phyloP scores from a whole-genome alignment of 2,113 vertebrate genomes.

The Rostratula benghalensis region DNA sequence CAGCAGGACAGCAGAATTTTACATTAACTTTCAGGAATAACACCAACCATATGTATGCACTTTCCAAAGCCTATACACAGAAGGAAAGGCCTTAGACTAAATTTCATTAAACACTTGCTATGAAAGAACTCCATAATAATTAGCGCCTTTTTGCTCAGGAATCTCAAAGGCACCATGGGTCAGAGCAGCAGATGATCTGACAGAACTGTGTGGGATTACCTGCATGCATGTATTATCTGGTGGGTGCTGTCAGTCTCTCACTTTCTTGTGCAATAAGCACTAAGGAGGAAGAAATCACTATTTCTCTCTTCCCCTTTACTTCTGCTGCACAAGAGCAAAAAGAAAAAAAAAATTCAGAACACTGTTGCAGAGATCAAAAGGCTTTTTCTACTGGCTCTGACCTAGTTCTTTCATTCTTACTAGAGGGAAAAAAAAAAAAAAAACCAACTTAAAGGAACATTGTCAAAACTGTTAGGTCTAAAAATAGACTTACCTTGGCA shows the following conservation, averaged over 20 bases:
- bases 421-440: slow-evolving; percentile 34
- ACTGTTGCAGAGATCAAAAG: slow-evolving; percentile 65
- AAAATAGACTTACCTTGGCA: slow-evolving; percentile 67
- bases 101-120: neutral
- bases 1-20: neutral
- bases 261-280: neutral
- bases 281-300: neutral
- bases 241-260: neutral
- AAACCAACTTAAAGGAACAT: slow-evolving; percentile 57
- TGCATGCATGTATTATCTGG: neutral
- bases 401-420: slow-evolving; percentile 74
- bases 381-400: slow-evolving; percentile 63
- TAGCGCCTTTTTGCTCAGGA: neutral
- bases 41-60: neutral
- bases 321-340: slow-evolving; percentile 24
- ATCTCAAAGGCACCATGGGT: neutral
- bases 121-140: neutral
- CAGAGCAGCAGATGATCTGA: neutral
- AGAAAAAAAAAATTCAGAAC: neutral
- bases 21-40: neutral
- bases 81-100: neutral
- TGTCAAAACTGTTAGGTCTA: slow-evolving; percentile 62
- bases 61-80: neutral
- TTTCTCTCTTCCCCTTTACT: neutral
- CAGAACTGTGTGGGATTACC: neutral